phyloP scores from a whole-genome alignment of 35 echinoderm and acorn worm species.

The Diadema setosum region DNA sequence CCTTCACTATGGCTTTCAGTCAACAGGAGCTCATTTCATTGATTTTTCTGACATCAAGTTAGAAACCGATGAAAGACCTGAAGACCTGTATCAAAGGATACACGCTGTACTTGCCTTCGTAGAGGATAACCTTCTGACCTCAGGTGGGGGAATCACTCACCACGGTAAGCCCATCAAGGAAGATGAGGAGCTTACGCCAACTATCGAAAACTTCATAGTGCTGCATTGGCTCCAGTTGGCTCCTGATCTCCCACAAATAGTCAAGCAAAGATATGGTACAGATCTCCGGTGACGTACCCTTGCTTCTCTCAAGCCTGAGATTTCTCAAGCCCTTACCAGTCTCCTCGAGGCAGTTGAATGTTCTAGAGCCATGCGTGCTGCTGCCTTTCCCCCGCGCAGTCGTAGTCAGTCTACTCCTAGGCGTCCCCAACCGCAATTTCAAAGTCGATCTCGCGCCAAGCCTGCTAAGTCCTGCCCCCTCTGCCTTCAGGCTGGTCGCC shows the following conservation, averaged over 20 bases:
- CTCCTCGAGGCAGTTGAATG: slow-evolving; percentile 38
- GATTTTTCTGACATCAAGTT: too few relatives aligned
- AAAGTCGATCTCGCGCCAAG: not conserved
- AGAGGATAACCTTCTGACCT: too few relatives aligned
- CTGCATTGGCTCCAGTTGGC: slow-evolving; percentile 64
- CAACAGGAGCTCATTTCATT: too few relatives aligned
- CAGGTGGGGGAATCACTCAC: slow-evolving; percentile 14
- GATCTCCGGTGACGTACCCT: slow-evolving; percentile 38
- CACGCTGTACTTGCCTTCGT: too few relatives aligned
- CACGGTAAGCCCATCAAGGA: slow-evolving; percentile 27
- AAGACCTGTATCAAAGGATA: too few relatives aligned
- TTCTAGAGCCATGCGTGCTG: slow-evolving; percentile 3
- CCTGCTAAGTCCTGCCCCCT: not conserved
- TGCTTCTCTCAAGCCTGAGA: slow-evolving; percentile 48
- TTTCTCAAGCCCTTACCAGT: slow-evolving; percentile 33
- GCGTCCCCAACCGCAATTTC: not conserved
- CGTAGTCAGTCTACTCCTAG: not conserved
- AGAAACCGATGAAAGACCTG: too few relatives aligned
- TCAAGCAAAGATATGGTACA: slow-evolving; percentile 68
- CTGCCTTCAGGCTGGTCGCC: slow-evolving; percentile 34
- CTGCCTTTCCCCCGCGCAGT: not conserved
- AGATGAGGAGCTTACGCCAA: slow-evolving; percentile 66
- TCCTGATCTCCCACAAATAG: slow-evolving; percentile 8
- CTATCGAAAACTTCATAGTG: slow-evolving; percentile 69
- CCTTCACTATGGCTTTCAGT: too few relatives aligned